Evolutionary conservation across 1,140 invertebrate genomes (phyloP), one percentile per base, ranked within the genome.

Genomic region (Adelges cooleyi): DNA sequence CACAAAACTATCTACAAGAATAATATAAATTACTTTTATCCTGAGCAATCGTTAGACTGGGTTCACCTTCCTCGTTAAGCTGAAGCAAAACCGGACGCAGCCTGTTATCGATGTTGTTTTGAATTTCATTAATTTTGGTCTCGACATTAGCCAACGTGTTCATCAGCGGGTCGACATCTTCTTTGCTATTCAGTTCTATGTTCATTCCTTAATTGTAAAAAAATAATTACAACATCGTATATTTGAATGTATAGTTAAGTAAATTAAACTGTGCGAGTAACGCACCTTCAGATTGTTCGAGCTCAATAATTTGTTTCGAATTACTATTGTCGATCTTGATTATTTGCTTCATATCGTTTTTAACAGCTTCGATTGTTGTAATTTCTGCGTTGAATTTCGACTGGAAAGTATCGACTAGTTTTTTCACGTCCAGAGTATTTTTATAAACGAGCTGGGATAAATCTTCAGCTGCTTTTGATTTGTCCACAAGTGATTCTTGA

Each of bases 321-420:
- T 82, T 77, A 38, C 78, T 73, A 68, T 83, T 82, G 36, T 80
- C 80, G 8, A 75, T 78, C 17, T 76, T 75, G 0, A 77, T 80
- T 0, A 80, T 78, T 29, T 69, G 75, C 18, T 79, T 78, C 3
- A 83, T 72, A 3, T 76, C 77, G 38, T 77, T 68, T 68, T 79
- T 80, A 2, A 81, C 71, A 48, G 72, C 66, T 11, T 76, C 72
- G 5, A 82, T 76, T 13, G 75, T 73, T 22, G 77, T 69, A 65
- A 79, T 77, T 65, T 80, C 77, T 5, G 67, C 36, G 23, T 79
- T 71, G 2, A 80, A 69, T 15, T 77, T 69, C 3, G 70, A 68
- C 49, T 75, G 72, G 0, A 78, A 65, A 4, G 65, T 68, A 15
- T 65, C 46, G 2, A 70, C 68, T 1, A 50, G 40, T 11, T 51